Conservation (phyloP, 2,888 invertebrate species). For the Drosophila mimetica region DNA sequence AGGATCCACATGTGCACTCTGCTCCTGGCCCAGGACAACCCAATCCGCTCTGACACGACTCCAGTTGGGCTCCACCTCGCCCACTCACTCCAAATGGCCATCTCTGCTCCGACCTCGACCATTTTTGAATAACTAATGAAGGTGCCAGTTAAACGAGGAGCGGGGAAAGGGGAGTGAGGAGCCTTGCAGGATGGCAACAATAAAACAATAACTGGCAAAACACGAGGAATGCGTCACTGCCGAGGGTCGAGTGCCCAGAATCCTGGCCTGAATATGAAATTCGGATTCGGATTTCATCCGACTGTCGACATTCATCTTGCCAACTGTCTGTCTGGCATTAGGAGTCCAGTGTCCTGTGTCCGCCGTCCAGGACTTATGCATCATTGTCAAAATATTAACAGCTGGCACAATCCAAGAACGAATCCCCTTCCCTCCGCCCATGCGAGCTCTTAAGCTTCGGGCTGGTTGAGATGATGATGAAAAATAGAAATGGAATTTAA, state of each 20-base stretch:
- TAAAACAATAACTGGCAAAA: constrained; percentile 60
- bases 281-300: constrained; percentile 67
- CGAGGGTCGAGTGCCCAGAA: constrained; percentile 50
- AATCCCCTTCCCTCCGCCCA: constrained; percentile 17
- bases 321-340: constrained; percentile 77
- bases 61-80: constrained; percentile 66
- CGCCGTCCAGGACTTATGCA: constrained; percentile 70
- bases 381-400: constrained; percentile 80
- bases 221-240: constrained; percentile 12
- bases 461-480: constrained; percentile 55
- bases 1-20: constrained; percentile 62
- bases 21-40: constrained; percentile 44
- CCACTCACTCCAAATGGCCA: constrained; percentile 4
- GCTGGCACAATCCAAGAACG: constrained; percentile 68
- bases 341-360: constrained; percentile 35
- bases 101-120: constrained; percentile 50
- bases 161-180: constrained; percentile 6
- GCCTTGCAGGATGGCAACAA: constrained; percentile 48
- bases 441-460: constrained; percentile 66
- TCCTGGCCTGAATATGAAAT: constrained; percentile 76
- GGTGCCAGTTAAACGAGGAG: constrained; percentile 64
- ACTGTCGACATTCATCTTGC: constrained; percentile 78
- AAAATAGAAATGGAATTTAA: constrained; percentile 75
- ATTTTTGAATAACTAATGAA: constrained; percentile 81
- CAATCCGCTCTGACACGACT: constrained; percentile 63